Evolutionary conservation across 1,140 invertebrate species (phyloP), one percentile per base, ranked within the genome.

Genomic region (Temnothorax nylanderi): DNA sequence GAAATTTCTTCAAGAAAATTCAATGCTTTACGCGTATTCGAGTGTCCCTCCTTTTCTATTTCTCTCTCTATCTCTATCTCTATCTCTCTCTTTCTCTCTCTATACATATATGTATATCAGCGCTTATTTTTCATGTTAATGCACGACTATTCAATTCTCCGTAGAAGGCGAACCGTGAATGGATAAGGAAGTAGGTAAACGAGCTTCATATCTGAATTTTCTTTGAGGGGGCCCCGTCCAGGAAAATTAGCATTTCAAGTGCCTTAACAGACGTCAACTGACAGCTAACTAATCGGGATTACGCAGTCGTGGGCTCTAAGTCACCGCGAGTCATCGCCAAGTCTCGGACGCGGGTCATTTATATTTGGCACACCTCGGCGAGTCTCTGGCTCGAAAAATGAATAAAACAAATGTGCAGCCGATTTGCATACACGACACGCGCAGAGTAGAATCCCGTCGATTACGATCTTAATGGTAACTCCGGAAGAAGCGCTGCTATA

Each of bases 241-340:
- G 69, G 75, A 77, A 85, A 88, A 93, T 93, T 92, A 91, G 92
- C 91, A 93, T 94, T 92, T 93, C 91, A 94, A 94, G 93, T 94
- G 93, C 93, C 93, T 94, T 93, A 92, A 91, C 81, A 91, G 84
- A 92, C 86, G 86, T 89, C 77, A 86, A 81, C 72, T 62, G 87
- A 92, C 91, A 87, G 69, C 49, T 56, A 75, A 90, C 76, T 88
- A 89, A 90, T 90, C 88, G 86, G 65, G 71, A 82, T 72, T 88
- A 71, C 88, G 67, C 67, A 78, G 67, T 74, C 62, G 58, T 26
- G 54, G 54, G 26, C 58, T 86, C 56, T 47, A 74, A 77, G 58
- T 87, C 65, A 56, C 21, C 32, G 47, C 81, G 54, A 85, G 51
- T 37, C 26, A 26, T 26, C 56, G 74, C 49, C 72, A 60, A 41